These are phyloP conservation scores for Acromyrmex echinatior DNA, from an alignment of 1,140 invertebrate species.

Conservation along the genomic window DNA sequence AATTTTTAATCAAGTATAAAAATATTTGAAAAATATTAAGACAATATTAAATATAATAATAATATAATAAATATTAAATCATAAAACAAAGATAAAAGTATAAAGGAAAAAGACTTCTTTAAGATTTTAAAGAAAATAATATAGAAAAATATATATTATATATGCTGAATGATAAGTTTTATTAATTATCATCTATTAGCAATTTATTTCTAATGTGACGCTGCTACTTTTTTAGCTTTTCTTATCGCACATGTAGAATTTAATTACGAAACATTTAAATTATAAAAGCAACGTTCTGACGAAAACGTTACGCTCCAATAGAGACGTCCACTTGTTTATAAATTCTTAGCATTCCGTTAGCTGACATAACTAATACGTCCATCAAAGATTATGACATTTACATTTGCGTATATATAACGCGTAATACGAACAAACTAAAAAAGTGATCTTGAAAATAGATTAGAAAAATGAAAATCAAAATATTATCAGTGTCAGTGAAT, in stretches of 20 bases:
- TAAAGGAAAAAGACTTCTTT: not conserved
- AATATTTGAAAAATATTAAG: not conserved
- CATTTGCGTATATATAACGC: not conserved
- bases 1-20: conserved; percentile 1
- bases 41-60: not conserved
- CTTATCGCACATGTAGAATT: not conserved
- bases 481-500: not conserved
- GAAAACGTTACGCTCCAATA: conserved; percentile 34
- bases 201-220: not conserved
- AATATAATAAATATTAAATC: not conserved
- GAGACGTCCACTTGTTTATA: not conserved
- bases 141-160: not conserved
- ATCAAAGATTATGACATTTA: conserved; percentile 18
- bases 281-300: not conserved
- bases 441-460: not conserved
- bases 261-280: conserved; percentile 2
- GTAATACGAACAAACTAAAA: not conserved
- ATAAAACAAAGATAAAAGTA: not conserved
- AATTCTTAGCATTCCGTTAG: not conserved
- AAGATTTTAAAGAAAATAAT: not conserved
- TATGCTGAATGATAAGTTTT: not conserved
- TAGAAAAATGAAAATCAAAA: not conserved
- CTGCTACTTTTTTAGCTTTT: not conserved
- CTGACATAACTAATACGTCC: not conserved
- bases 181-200: not conserved